Evolutionary conservation across 2,888 invertebrate genomes (phyloP).

Genomic region (Alviniconcha strummeri): DNA sequence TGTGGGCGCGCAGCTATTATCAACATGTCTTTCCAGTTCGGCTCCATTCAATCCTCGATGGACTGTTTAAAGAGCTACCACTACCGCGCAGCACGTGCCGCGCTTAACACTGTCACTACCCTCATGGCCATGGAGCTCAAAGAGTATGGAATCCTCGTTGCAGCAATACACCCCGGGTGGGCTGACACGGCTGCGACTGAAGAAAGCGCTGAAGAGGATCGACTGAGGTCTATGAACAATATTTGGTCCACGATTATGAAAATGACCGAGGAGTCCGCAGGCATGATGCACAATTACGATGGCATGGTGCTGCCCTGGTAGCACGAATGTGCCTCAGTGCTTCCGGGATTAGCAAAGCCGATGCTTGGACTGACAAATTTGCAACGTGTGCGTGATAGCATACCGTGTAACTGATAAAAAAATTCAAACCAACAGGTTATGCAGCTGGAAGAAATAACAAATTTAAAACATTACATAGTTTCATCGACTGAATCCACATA

Average conservation of each 20-base stretch:
- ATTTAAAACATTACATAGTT: no score
- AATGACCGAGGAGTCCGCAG: neutral
- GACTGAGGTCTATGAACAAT: neutral
- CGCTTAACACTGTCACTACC: neutral
- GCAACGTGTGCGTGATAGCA: no score
- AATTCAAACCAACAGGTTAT: no score
- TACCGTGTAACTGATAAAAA: no score
- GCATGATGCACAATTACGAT: conserved; percentile 3
- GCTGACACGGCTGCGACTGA: neutral
- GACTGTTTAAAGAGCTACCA: neutral
- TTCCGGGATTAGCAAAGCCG: no score
- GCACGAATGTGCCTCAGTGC: neutral
- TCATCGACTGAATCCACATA: no score
- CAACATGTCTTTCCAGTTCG: neutral
- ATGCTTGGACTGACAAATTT: no score
- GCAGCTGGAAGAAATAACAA: no score
- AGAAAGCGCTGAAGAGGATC: neutral
- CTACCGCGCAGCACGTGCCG: neutral
- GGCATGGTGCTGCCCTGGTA: neutral
- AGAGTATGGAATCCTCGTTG: neutral
- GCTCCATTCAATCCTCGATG: neutral
- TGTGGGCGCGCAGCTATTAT: neutral
- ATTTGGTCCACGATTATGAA: neutral
- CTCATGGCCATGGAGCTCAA: neutral
- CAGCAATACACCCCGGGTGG: conserved; percentile 1